Percentiles rank a stretch among this genome's conserved stretches.
phyloP scores from a whole-genome alignment of 2,113 vertebrate genomes.

The Ciconia stormi region DNA sequence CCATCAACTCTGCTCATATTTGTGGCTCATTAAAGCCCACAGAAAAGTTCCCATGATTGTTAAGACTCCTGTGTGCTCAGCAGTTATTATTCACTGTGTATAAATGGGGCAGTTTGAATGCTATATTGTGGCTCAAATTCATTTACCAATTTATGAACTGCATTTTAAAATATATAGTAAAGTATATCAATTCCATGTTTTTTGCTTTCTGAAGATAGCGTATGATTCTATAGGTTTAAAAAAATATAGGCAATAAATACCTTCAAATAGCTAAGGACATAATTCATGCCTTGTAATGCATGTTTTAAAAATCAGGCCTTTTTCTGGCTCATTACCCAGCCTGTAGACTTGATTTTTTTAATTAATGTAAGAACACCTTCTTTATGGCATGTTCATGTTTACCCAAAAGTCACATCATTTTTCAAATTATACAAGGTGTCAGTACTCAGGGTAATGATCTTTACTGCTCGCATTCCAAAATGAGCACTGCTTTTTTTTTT shows the following conservation, averaged over 20 bases:
- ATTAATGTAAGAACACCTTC: conserved; percentile 67
- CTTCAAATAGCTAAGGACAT: conserved; percentile 10
- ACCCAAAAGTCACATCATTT: conserved; percentile 69
- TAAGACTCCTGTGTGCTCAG: accelerated
- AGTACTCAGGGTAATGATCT: conserved; percentile 24
- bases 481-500: not conserved
- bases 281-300: conserved; percentile 53
- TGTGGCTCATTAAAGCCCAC: not conserved
- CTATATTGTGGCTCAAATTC: not conserved
- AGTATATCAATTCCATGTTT: not conserved
- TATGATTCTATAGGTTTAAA: not conserved
- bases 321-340: conserved; percentile 69
- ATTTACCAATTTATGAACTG: not conserved
- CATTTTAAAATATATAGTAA: not conserved
- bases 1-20: not conserved
- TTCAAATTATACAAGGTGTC: conserved; percentile 71
- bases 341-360: conserved; percentile 57
- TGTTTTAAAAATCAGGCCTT: conserved; percentile 54
- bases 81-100: not conserved
- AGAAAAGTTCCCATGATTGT: not conserved
- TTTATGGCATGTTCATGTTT: conserved; percentile 67
- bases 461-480: conserved; percentile 58
- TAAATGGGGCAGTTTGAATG: not conserved
- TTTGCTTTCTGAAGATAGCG: not conserved
- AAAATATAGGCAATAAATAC: not conserved